phyloP scores from a whole-genome alignment of 2,797 vertebrate species.

The Molossus molossus region DNA sequence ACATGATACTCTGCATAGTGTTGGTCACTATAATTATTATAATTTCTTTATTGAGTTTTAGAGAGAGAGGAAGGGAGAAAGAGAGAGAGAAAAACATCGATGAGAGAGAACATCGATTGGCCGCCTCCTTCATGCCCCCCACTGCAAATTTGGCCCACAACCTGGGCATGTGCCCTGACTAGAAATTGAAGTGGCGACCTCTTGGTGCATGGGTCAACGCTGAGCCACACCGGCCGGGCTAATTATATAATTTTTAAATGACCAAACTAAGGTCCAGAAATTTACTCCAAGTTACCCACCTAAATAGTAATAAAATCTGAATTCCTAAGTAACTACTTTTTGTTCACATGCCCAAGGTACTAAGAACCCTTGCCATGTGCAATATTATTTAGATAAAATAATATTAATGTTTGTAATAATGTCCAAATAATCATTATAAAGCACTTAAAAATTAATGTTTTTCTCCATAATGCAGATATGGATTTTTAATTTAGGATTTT shows the following conservation, averaged over 20 bases:
- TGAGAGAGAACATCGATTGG: too few species aligned
- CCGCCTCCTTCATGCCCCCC: too few species aligned
- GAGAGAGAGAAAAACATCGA: too few species aligned
- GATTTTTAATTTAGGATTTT: constrained; percentile 25
- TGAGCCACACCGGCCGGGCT: too few species aligned
- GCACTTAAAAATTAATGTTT: background rate
- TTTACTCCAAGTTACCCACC: background rate
- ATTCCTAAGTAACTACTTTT: background rate
- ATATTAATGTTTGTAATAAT: background rate
- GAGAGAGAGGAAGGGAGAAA: too few species aligned
- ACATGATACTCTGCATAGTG: background rate
- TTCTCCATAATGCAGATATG: background rate
- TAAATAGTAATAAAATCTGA: background rate
- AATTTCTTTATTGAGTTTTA: too few species aligned
- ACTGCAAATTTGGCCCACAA: too few species aligned
- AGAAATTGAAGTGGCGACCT: too few species aligned
- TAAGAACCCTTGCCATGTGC: background rate
- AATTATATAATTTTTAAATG: background rate
- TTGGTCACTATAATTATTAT: background rate
- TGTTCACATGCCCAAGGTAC: background rate
- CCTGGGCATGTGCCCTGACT: too few species aligned
- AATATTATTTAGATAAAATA: background rate
- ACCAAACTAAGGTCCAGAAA: background rate
- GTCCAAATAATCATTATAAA: background rate
- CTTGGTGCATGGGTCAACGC: too few species aligned